phyloP scores from a whole-genome alignment of 64 coral and sea anemone species.

The Astreopora myriophthalma region DNA sequence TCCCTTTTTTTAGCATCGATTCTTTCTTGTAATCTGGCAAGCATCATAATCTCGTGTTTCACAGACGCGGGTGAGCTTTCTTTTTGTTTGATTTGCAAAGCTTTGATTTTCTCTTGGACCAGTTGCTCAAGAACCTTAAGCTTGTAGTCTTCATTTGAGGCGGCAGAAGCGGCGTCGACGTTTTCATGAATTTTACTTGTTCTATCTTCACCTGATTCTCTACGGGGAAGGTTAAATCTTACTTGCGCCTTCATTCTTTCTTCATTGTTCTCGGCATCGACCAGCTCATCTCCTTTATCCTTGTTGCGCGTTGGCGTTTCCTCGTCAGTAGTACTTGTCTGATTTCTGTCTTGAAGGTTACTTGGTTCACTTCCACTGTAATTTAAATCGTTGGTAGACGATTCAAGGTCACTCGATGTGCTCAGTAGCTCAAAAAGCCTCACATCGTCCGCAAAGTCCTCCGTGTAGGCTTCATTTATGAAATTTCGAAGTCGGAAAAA shows the following conservation, averaged over 20 bases:
- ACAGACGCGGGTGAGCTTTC: background rate
- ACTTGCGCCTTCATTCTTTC: background rate
- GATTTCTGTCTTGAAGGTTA: background rate
- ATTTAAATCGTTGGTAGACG: background rate
- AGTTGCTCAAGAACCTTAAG: background rate
- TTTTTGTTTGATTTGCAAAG: background rate
- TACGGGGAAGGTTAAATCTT: background rate
- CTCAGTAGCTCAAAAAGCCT: background rate
- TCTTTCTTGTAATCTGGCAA: constrained; percentile 12
- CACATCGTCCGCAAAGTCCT: constrained; percentile 52
- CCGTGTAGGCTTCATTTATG: constrained; percentile 53
- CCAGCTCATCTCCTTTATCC: background rate
- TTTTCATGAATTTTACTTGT: background rate
- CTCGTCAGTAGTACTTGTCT: background rate
- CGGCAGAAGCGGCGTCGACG: background rate
- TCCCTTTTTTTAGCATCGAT: background rate
- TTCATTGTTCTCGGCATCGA: background rate
- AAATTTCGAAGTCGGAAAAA: constrained; percentile 29
- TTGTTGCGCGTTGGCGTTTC: background rate
- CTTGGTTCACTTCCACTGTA: background rate
- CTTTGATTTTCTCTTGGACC: constrained; percentile 15
- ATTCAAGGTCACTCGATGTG: no score
- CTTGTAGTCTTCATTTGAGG: background rate
- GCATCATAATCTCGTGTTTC: constrained; percentile 19
- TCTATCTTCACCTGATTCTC: background rate